Percentiles rank a stretch among this genome's conserved stretches.
Conservation (phyloP, 2,113 vertebrate genomes). For the Embiotoca jacksoni region DNA sequence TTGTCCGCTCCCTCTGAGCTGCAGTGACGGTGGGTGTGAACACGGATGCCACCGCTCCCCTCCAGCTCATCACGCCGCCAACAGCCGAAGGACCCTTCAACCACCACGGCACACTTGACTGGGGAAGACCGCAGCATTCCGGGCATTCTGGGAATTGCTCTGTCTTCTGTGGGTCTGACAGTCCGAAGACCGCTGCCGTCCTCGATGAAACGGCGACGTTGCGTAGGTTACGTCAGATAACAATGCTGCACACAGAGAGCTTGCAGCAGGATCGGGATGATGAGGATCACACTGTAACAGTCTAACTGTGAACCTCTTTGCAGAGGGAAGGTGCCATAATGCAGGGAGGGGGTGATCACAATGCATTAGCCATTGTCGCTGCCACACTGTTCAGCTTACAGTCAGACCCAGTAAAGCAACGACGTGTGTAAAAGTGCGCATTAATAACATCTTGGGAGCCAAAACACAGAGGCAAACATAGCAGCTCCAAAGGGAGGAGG, state of each 20-base stretch:
- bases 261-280: not conserved
- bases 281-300: not conserved
- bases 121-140: conserved; percentile 65
- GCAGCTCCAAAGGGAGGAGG: conserved; percentile 2
- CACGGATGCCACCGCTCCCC: conserved; percentile 22
- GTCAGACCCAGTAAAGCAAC: conserved; percentile 1
- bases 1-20: not conserved
- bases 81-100: conserved; percentile 46
- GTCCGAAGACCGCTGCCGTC: conserved; percentile 45
- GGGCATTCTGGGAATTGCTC: conserved; percentile 73
- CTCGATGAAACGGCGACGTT: conserved; percentile 50
- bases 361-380: conserved; percentile 17
- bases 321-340: conserved; percentile 1
- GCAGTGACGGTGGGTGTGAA: conserved; percentile 24
- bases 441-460: conserved; percentile 23
- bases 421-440: conserved; percentile 17
- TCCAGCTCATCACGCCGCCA: conserved; percentile 34
- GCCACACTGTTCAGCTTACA: not conserved
- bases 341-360: conserved; percentile 4
- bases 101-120: conserved; percentile 52
- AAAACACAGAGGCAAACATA: conserved; percentile 32
- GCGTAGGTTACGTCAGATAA: conserved; percentile 50
- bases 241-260: conserved; percentile 31
- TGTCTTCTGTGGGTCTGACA: conserved; percentile 63
- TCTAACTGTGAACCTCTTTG: not conserved